These are phyloP conservation scores for Augochlora pura DNA, from an alignment of 1,140 invertebrate genomes.

Conservation along the genomic window DNA sequence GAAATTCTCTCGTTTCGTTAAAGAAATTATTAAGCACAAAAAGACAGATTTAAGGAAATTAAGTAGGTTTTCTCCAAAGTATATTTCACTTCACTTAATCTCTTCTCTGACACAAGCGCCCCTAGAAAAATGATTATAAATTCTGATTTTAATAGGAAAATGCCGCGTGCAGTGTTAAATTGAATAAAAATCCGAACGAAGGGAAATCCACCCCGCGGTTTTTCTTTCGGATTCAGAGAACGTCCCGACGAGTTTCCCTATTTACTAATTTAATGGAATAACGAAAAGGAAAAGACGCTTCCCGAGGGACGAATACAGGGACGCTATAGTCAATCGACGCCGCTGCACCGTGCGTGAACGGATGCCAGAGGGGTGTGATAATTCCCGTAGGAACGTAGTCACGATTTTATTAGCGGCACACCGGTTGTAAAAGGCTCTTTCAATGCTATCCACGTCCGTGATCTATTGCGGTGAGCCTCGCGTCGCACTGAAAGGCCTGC, in stretches of 20 bases:
- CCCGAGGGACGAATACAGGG: not conserved
- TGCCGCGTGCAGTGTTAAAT: no score
- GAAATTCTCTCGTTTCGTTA: no score
- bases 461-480: not conserved
- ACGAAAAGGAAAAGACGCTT: not conserved
- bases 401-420: conserved; percentile 34
- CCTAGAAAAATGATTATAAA: no score
- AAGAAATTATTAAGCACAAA: no score
- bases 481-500: not conserved
- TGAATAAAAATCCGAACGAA: no score
- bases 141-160: no score
- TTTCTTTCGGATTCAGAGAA: no score
- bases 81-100: no score
- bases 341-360: conserved; percentile 15
- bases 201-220: no score
- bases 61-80: no score
- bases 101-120: no score
- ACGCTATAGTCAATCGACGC: conserved; percentile 23
- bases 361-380: conserved; percentile 15
- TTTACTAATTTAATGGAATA: not conserved
- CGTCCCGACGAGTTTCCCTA: not conserved
- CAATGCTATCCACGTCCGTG: not conserved
- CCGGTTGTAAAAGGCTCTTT: conserved; percentile 1
- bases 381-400: conserved; percentile 11
- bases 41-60: no score